Evolutionary conservation across 2,113 vertebrate species (phyloP), one percentile per base, ranked within the genome.

Genomic region (Anarhynchus alexandrinus): DNA sequence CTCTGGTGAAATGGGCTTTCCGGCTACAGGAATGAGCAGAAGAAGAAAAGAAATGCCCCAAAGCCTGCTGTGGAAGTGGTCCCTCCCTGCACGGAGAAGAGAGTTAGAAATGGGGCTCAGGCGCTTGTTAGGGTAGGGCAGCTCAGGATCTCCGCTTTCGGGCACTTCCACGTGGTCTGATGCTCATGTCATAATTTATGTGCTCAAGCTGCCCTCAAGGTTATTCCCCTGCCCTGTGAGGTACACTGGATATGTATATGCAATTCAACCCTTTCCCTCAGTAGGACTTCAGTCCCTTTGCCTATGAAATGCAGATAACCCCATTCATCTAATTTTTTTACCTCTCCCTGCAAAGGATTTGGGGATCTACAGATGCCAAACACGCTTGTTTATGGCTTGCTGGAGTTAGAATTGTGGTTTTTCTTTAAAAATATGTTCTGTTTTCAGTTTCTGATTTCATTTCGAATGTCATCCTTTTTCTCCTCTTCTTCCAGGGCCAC

Each of bases 401-500:
- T 93, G 73, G 38, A 7, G 59, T 62, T 78, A 36, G 54, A 78
- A 30, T 29, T 91, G 77, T 59, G 69, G 71, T 30, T 78, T 86
- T 70, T 64, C 59, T 62, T 91, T 67, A 30, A 91, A 84, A 88
- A 71, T 38, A 29, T 19, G 2, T 64, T 87, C 42, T 69, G 59
- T 84, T 91, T 86, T 82, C 66, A 59, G 47, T 76, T 93, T 64
- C 84, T 93, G 42, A 16, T 59, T 95, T 93, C 58, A 23, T 91
- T 94, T 92, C 84, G 79, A 84, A 94, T 89, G 84, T 74, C 91
- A 91, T 84, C 77, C 34, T 71, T 89, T 86, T 79, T 71, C 80
- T 84, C 80, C 57, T 82, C 90, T 88, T 82, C 90, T 88, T 70
- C 92, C 86, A 95, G 86, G 83, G 83, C 86, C 88, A 94, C 91